Evolutionary conservation across 2,113 vertebrate species (phyloP), one percentile per base, ranked within the genome.

Genomic region (Pangasianodon gigas): DNA sequence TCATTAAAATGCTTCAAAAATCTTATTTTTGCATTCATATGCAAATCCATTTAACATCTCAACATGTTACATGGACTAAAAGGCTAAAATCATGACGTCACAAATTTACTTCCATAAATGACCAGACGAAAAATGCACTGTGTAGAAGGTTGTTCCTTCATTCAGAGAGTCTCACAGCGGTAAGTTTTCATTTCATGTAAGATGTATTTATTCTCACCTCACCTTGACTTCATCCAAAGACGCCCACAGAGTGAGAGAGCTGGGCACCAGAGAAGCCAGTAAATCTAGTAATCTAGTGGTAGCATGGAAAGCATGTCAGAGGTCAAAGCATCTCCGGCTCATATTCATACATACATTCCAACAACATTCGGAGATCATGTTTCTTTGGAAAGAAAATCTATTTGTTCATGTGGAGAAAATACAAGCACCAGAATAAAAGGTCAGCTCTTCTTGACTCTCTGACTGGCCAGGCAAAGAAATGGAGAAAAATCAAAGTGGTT

Each of bases 361-460:
- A 58, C 0, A 56, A 54, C 37, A 82, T 56, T 13, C 80, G 10
- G 52, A 10, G 29, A 19, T n/a, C 29, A 5, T 10, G 52, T 4
- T 60, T 84, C 54, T 84, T 84, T 6, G 9, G 24, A 46, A 44
- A 44, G 62, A 44, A 84, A 84, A n/a, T 56, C 67, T 26, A 56
- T 44, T 83, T 71, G 48, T 41, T 71, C 48, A 44, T 69, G 87
- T 62, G 44, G 77, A 52, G 60, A 65, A 80, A 80, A 48, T 52
- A 26, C 29, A 21, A 82, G 77, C 32, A 54, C 32, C 60, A 81
- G 54, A 37, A 80, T 37, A 41, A 44, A n/a, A 82, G 65, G 84
- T 71, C 51, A 62, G 32, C 79, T 86, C 58, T 65, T 77, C 84
- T 81, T 69, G 90, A 82, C 84, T 85, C 69, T 62, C 84, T 48